Evolutionary conservation across 2,888 invertebrate genomes (phyloP).

Genomic region (Encarsia formosa): DNA sequence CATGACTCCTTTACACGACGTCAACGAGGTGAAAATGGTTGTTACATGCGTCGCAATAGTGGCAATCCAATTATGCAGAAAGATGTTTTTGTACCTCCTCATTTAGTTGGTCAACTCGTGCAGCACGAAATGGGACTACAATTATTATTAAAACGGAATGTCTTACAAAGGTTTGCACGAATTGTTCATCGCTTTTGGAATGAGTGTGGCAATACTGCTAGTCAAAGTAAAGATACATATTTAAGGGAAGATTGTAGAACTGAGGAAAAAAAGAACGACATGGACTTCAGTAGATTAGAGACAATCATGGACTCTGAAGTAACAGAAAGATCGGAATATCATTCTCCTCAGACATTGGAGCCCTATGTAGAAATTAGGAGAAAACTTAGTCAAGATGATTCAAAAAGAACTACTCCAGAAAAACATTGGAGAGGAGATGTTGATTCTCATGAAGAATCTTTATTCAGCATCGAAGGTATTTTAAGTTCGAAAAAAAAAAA

Average conservation of each 20-base stretch:
- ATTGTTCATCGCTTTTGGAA: constrained; percentile 44
- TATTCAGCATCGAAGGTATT: too few relatives aligned
- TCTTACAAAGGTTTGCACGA: constrained; percentile 53
- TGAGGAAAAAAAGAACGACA: constrained; percentile 17
- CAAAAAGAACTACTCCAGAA: constrained; percentile 45
- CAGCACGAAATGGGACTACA: constrained; percentile 63
- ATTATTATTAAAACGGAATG: constrained; percentile 55
- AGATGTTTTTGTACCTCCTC: constrained; percentile 61
- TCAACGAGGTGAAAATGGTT: constrained; percentile 73
- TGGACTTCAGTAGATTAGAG: constrained; percentile 38
- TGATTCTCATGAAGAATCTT: constrained; percentile 38
- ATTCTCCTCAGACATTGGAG: constrained; percentile 32
- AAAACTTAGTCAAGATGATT: constrained; percentile 45
- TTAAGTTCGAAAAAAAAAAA: too few relatives aligned
- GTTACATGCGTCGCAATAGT: constrained; percentile 66
- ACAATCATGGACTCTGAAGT: constrained; percentile 47
- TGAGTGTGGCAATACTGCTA: constrained; percentile 32
- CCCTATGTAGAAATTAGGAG: constrained; percentile 38
- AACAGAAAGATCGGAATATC: constrained; percentile 32
- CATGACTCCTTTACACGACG: constrained; percentile 84
- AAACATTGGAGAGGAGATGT: constrained; percentile 38
- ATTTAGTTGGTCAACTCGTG: constrained; percentile 80
- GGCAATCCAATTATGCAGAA: constrained; percentile 57
- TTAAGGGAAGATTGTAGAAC: neutral
- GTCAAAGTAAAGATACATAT: neutral